These are phyloP conservation scores for Phenganax marumi DNA, from an alignment of 92 coral and sea anemone species.

Conservation along the genomic window DNA sequence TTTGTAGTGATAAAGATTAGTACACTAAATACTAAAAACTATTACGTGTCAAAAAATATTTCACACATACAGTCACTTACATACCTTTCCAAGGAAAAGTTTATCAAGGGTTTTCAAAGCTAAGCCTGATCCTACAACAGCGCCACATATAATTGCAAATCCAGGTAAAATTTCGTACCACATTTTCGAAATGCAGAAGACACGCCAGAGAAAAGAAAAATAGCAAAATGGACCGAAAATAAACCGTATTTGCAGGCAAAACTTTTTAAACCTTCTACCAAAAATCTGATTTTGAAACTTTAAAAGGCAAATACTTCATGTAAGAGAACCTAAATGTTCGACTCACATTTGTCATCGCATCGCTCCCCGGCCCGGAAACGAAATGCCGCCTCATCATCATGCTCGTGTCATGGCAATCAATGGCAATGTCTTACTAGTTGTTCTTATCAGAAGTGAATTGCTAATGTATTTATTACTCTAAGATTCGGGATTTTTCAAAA, in stretches of 20 bases:
- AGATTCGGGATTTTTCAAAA: too few relatives aligned
- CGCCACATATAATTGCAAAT: constrained; percentile 85
- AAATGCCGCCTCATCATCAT: too few relatives aligned
- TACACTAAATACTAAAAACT: too few relatives aligned
- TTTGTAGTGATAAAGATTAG: too few relatives aligned
- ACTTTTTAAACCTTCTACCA: neutral
- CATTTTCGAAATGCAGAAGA: constrained; percentile 52
- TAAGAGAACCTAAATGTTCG: neutral
- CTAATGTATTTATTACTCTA: too few relatives aligned
- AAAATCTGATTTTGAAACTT: neutral
- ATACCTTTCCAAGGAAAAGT: constrained; percentile 90
- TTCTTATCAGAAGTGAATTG: too few relatives aligned
- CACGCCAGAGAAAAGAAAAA: neutral
- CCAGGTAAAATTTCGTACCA: constrained; percentile 97
- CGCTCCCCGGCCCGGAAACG: too few relatives aligned
- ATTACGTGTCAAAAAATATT: neutral
- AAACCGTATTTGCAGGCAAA: neutral
- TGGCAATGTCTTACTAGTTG: too few relatives aligned
- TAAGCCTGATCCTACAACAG: constrained; percentile 80
- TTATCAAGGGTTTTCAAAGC: constrained; percentile 80
- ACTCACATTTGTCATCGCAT: too few relatives aligned
- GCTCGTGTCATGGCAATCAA: too few relatives aligned
- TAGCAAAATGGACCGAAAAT: neutral
- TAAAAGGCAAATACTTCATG: neutral
- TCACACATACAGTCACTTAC: neutral